Evolutionary conservation across 2,797 vertebrate species (phyloP), one percentile per base, ranked within the genome.

Genomic region (Ibycter americanus): DNA sequence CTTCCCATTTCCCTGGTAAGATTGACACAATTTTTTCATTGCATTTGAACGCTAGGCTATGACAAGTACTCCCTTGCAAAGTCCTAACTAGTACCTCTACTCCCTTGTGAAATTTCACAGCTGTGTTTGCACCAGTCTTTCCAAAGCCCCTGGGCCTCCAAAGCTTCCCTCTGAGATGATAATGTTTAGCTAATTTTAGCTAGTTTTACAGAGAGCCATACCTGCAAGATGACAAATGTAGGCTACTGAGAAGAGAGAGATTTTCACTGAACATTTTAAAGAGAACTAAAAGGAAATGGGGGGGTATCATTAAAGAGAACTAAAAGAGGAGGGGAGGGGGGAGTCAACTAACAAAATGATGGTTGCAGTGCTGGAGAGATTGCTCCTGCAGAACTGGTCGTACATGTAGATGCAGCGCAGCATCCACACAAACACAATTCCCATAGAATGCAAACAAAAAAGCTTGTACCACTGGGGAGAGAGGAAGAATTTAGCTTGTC

Each of bases 391-490:
- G 34, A 89, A 18, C 32, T 32, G 62, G 56, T 83, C 71, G n/a
- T 8, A 56, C 9, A 13, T 0, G 2, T 11, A 40, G 47, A 72
- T 8, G 63, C 9, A 38, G 11, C 1, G 4, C 19, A 68, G 38
- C 31, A 59, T 17, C 34, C 46, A 73, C n/a, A 77, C 40, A 80
- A 89, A 70, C 25, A 21, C 12, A 20, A 8, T 9, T 84, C 27
- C 55, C 1, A 1, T 9, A 80, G 31, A 79, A 65, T 0, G 0
- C 9, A 12, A 68, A 54, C 20, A 76, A 58, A 72, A 76, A 56
- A 20, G 9, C n/a, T 72, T 46, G 22, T 55, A 55, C 25, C 12
- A 13, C 47, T 17, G 31, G 36, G 10, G 29, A 78, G 22, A 87
- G 5, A 23, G 3, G 7, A 74, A 73, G 3, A 72, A 66, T 54